Conservation (phyloP, 2,113 vertebrate species). For the Bubo bubo region DNA sequence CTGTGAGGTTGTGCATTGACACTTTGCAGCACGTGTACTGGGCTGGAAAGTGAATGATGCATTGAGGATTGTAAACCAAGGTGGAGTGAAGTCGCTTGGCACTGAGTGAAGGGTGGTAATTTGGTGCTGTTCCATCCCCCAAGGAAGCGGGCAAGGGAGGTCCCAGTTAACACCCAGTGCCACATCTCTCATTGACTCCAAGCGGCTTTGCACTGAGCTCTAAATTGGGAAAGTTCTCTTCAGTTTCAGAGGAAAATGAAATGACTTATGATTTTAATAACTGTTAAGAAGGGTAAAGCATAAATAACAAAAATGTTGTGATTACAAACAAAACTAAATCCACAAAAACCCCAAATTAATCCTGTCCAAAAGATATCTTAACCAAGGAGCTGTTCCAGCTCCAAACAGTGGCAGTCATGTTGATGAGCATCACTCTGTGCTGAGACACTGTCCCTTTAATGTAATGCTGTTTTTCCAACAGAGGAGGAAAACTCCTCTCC, state of each 20-base stretch:
- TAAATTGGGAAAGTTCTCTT: not conserved
- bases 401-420: not conserved
- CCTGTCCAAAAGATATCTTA: not conserved
- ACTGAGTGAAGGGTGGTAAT: not conserved
- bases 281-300: not conserved
- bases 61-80: not conserved
- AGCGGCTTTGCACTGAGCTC: not conserved
- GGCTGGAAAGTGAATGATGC: not conserved
- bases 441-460: not conserved
- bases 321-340: not conserved
- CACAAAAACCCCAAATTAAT: not conserved
- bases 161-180: not conserved
- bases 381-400: not conserved
- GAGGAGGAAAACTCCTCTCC: not conserved
- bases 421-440: not conserved
- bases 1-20: not conserved
- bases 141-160: not conserved
- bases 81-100: not conserved
- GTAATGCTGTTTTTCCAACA: not conserved
- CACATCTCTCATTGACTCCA: not conserved
- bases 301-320: not conserved
- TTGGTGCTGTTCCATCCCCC: not conserved
- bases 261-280: not conserved
- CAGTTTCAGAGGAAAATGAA: not conserved
- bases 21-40: not conserved